Evolutionary conservation across 2,113 vertebrate genomes (phyloP), one percentile per base, ranked within the genome.

Genomic region (Heterotis niloticus): DNA sequence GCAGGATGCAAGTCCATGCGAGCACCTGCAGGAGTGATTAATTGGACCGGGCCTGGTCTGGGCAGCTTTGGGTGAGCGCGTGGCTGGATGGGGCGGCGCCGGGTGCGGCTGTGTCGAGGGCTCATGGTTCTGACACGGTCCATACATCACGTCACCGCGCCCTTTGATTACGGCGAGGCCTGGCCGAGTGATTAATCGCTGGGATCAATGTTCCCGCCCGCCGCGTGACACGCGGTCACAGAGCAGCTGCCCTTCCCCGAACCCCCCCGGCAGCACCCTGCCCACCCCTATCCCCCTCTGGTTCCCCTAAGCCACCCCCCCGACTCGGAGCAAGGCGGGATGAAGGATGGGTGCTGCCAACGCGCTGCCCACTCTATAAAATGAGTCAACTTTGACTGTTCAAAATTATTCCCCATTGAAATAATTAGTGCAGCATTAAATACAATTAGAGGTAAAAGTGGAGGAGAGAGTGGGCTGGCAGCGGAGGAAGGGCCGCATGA

Each of bases 151-250:
- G 92, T 92, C 85, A 91, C 92, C 94, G 92, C 95, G 94, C 94
- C 92, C 95, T 97, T 96, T 98, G 95, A 97, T 96, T 96, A 95
- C 96, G 95, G 95, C 94, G 94, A 93, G 94, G 95, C 94, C 94
- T 93, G 89, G 95, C 94, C 90, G 92, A 88, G 95, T 97, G 96
- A 98, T 98, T 98, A 97, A 98, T 98, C 92, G 95, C 92, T 87
- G 93, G 94, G 96, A 96, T 96, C 95, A 96, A 95, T 95, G 94
- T 95, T 95, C 95, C 96, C 94, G 95, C 95, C 95, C 93, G 94
- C 95, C 94, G 91, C 85, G 88, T 88, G 96, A 97, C 96, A 96
- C 95, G 92, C 95, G 95, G 96, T 97, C 95, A 97, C 96, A 95
- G 95, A 98, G 96, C 95, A 95, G 96, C 95, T 95, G 96, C 95